Evolutionary conservation across 2,888 invertebrate genomes (phyloP).

Genomic region (Metellina segmentata): DNA sequence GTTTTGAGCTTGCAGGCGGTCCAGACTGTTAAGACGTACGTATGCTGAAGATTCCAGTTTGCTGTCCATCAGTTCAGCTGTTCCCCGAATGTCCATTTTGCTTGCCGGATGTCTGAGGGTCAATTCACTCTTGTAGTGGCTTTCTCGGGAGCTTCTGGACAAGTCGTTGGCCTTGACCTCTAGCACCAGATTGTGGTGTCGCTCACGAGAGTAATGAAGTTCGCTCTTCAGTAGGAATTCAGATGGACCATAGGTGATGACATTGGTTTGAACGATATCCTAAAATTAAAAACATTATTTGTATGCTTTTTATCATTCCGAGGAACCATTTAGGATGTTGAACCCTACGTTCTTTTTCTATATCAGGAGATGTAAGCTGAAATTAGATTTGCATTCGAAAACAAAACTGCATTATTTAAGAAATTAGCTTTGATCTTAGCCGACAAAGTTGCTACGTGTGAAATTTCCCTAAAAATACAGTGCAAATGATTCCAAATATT

Average conservation of each 20-base stretch:
- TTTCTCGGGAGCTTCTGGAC: slow-evolving; percentile 54
- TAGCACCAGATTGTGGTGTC: slow-evolving; percentile 51
- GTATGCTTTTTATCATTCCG: no score
- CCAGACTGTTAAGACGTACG: slow-evolving; percentile 43
- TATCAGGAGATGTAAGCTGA: no score
- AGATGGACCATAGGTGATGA: slow-evolving; percentile 12
- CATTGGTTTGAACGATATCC: slow-evolving; percentile 61
- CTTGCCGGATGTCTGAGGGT: slow-evolving; percentile 54
- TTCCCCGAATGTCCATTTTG: slow-evolving; percentile 43
- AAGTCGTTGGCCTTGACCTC: slow-evolving; percentile 60
- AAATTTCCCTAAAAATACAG: no score
- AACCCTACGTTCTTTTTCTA: no score
- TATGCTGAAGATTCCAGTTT: slow-evolving; percentile 55
- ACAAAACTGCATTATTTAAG: no score
- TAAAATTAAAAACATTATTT: not conserved
- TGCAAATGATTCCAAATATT: no score
- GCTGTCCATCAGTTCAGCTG: slow-evolving; percentile 63
- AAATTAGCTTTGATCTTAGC: no score
- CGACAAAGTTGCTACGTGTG: no score
- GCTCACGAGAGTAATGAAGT: slow-evolving; percentile 68
- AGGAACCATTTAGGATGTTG: no score
- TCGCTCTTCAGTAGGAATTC: slow-evolving; percentile 55
- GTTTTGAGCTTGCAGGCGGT: slow-evolving; percentile 40
- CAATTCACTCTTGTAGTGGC: slow-evolving; percentile 65
- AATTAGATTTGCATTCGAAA: no score